Conservation (phyloP, 1,140 invertebrate genomes). For the Aphelenchoides avenae region DNA sequence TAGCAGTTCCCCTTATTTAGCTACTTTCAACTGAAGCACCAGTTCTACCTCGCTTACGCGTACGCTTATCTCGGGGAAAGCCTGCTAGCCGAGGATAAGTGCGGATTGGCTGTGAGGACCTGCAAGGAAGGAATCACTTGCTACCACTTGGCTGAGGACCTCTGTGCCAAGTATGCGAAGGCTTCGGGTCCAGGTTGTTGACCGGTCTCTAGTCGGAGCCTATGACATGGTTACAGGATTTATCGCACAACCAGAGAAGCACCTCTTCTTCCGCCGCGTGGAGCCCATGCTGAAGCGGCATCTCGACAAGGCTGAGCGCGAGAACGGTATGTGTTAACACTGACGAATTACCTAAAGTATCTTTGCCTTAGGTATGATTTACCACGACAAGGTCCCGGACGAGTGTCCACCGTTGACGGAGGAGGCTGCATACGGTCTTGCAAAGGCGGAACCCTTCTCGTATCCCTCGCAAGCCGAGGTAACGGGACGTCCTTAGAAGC, state of each 20-base stretch:
- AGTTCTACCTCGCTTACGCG: slow-evolving; percentile 69
- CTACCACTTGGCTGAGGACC: slow-evolving; percentile 64
- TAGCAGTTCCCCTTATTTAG: too few species aligned
- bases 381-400: slow-evolving; percentile 69
- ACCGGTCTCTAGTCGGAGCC: neutral
- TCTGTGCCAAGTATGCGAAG: slow-evolving; percentile 68
- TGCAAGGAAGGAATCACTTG: slow-evolving; percentile 67
- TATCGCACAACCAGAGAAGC: slow-evolving; percentile 67
- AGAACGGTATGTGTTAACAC: too few species aligned
- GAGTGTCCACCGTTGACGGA: slow-evolving; percentile 67
- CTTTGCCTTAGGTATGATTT: too few species aligned
- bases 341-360: too few species aligned
- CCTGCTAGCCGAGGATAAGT: slow-evolving; percentile 69
- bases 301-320: slow-evolving; percentile 71
- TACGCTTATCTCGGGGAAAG: slow-evolving; percentile 69
- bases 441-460: slow-evolving; percentile 67
- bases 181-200: slow-evolving; percentile 65
- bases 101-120: slow-evolving; percentile 69
- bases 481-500: neutral
- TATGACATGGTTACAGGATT: slow-evolving; percentile 54
- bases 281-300: slow-evolving; percentile 67
- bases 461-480: slow-evolving; percentile 61
- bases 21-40: slow-evolving; percentile 69
- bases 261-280: slow-evolving; percentile 68
- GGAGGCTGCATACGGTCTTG: slow-evolving; percentile 70